Evolutionary conservation across 2,888 invertebrate genomes (phyloP).

Genomic region (Ormyrus labotus): DNA sequence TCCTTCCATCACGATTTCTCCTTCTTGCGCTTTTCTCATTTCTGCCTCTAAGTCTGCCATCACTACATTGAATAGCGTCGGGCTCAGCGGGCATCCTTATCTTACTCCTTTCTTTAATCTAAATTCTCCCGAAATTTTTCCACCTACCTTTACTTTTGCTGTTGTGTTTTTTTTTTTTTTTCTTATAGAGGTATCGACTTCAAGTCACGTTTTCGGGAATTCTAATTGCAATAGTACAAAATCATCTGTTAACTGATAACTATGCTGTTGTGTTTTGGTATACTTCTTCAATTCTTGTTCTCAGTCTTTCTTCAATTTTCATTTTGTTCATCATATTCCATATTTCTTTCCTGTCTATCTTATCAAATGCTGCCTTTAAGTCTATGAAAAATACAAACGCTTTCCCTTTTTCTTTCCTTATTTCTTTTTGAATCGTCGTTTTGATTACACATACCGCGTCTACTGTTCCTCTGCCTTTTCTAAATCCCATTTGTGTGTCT

Average conservation of each 20-base stretch:
- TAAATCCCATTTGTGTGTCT: background rate
- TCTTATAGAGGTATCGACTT: too few relatives aligned
- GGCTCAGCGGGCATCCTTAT: background rate
- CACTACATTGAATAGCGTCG: background rate
- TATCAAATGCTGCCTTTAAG: background rate
- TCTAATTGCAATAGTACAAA: too few relatives aligned
- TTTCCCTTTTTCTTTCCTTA: conserved; percentile 22
- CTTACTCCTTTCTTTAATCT: background rate
- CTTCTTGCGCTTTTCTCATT: background rate
- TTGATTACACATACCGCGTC: background rate
- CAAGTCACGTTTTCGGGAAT: too few relatives aligned
- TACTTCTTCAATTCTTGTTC: too few relatives aligned
- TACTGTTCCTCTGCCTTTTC: background rate
- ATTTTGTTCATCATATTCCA: too few relatives aligned
- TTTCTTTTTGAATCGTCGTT: background rate
- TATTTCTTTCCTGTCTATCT: too few relatives aligned
- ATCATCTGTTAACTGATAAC: too few relatives aligned
- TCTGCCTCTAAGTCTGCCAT: background rate
- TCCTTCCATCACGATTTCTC: background rate
- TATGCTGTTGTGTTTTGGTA: too few relatives aligned
- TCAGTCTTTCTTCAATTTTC: too few relatives aligned
- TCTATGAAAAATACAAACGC: background rate
- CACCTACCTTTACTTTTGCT: background rate
- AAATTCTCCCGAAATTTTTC: background rate
- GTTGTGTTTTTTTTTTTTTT: too few relatives aligned